Conservation (phyloP, 2,113 vertebrate species). For the Lampris megalopsis region DNA sequence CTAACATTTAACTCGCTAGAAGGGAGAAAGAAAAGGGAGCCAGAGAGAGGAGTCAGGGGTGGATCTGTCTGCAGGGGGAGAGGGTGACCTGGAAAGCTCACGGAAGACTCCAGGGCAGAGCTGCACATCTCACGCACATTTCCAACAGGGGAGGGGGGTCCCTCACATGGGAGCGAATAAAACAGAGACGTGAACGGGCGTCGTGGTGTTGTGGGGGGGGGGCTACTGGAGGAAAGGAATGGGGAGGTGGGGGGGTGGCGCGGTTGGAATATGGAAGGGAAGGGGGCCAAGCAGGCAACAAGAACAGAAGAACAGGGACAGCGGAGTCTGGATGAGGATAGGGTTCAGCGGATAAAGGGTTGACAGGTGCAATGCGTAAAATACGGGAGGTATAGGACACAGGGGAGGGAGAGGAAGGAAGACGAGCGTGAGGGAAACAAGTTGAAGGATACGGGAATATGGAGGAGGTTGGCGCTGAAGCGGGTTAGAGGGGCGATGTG, state of each 20-base stretch:
- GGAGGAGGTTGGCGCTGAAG: background rate
- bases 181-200: background rate
- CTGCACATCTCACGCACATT: conserved; percentile 60
- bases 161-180: background rate
- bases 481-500: background rate
- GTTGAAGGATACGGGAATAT: background rate
- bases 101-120: conserved; percentile 39
- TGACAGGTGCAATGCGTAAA: background rate
- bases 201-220: conserved; percentile 2
- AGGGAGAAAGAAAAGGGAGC: conserved; percentile 6
- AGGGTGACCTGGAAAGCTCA: conserved; percentile 73
- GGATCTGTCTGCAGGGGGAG: conserved; percentile 62
- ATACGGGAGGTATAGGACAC: background rate
- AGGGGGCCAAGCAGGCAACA: background rate
- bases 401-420: background rate
- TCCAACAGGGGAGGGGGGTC: conserved; percentile 39
- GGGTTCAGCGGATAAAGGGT: background rate
- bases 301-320: conserved; percentile 21
- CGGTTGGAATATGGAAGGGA: background rate
- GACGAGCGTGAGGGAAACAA: background rate
- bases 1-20: too few species aligned
- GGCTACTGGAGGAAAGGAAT: background rate
- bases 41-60: conserved; percentile 37
- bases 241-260: background rate
- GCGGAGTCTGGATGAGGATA: conserved; percentile 5